Evolutionary conservation across 2,888 invertebrate genomes (phyloP).

Genomic region (Linnaemya tessellans): DNA sequence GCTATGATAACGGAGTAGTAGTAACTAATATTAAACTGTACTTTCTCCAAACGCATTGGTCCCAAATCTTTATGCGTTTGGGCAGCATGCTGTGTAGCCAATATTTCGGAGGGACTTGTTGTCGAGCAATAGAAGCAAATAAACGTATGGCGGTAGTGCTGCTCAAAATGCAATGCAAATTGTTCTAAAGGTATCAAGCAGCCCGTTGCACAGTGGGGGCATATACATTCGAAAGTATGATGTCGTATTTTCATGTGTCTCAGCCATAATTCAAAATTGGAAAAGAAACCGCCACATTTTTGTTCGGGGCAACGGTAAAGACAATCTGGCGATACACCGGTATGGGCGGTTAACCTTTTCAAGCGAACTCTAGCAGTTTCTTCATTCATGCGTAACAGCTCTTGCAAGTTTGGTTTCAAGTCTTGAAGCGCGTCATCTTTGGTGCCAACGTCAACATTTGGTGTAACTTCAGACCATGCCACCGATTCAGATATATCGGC

Average conservation of each 20-base stretch:
- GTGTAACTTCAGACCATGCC: background rate
- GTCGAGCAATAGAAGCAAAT: constrained; percentile 71
- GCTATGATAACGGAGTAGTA: constrained; percentile 69
- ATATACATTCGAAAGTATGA: constrained; percentile 58
- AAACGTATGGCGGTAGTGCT: constrained; percentile 71
- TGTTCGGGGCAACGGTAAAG: constrained; percentile 73
- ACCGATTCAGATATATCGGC: constrained; percentile 40
- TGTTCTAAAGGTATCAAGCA: constrained; percentile 38
- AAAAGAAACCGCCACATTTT: constrained; percentile 74
- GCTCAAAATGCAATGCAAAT: constrained; percentile 71
- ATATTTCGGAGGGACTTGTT: constrained; percentile 53
- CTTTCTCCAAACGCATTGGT: constrained; percentile 61
- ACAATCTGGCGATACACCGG: constrained; percentile 70
- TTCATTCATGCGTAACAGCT: constrained; percentile 57
- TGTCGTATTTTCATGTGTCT: constrained; percentile 74
- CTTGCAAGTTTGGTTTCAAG: constrained; percentile 58
- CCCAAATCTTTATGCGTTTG: constrained; percentile 38
- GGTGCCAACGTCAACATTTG: background rate
- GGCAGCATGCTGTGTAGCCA: constrained; percentile 52
- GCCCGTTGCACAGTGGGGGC: constrained; percentile 71
- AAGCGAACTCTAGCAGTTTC: constrained; percentile 63
- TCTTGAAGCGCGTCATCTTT: constrained; percentile 9
- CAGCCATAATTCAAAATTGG: constrained; percentile 73
- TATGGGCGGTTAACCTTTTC: constrained; percentile 66
- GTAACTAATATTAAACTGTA: constrained; percentile 65